Evolutionary conservation across 2,888 invertebrate genomes (phyloP), one percentile per base, ranked within the genome.

Genomic region (Latheticus oryzae): DNA sequence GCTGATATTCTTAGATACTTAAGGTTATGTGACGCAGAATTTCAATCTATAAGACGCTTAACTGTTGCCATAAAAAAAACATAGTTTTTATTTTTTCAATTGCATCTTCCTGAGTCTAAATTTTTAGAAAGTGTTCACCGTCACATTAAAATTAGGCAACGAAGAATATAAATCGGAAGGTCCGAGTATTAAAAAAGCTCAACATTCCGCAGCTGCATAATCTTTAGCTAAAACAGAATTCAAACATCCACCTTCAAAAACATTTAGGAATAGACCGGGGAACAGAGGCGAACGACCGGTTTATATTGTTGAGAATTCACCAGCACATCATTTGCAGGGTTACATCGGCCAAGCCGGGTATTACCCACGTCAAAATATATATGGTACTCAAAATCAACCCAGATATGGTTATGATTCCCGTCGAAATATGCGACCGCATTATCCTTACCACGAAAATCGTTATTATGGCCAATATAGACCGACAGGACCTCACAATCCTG

Each of bases 61-160:
- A n/a, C n/a, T n/a, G n/a, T n/a, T n/a, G n/a, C n/a, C n/a, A n/a
- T n/a, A n/a, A n/a, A n/a, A n/a, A n/a, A n/a, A n/a, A n/a, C n/a
- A n/a, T n/a, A n/a, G n/a, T n/a, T n/a, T n/a, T n/a, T n/a, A n/a
- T n/a, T n/a, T n/a, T n/a, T n/a, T n/a, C n/a, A n/a, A n/a, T n/a
- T n/a, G n/a, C n/a, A n/a, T n/a, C n/a, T n/a, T n/a, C n/a, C n/a
- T n/a, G n/a, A n/a, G n/a, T n/a, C n/a, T n/a, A n/a, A n/a, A n/a
- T n/a, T n/a, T n/a, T n/a, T n/a, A n/a, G n/a, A 98, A 98, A 81
- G 88, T 90, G 69, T 99, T 99, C 81, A 96, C 94, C 62, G 97
- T 99, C 63, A 93, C 93, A 60, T 83, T 99, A 66, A 92, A 95
- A 76, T 82, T 99, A 67, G 96, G 93, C 69, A 78, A 74, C 74